phyloP scores from a whole-genome alignment of 1,140 invertebrate genomes.

The Zaprionus ghesquierei region DNA sequence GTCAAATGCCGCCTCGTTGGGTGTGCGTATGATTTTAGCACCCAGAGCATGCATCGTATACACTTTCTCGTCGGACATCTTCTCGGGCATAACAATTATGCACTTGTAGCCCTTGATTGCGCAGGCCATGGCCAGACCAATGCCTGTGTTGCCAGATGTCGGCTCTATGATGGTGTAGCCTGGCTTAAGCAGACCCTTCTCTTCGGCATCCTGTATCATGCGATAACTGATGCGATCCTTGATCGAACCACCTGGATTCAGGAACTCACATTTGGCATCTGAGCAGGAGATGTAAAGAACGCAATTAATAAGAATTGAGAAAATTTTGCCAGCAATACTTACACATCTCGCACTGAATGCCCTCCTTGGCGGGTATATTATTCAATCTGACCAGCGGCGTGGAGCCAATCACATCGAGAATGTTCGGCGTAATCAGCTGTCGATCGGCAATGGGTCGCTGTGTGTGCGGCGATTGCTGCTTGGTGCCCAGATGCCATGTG shows the following conservation, averaged over 20 bases:
- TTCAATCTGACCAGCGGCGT: slow-evolving; percentile 95
- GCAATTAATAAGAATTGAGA: not conserved
- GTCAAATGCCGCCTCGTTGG: slow-evolving; percentile 94
- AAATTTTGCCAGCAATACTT: slow-evolving; percentile 83
- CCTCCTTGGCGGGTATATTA: slow-evolving; percentile 91
- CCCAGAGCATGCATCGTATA: slow-evolving; percentile 93
- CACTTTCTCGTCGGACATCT: slow-evolving; percentile 99
- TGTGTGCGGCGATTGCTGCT: slow-evolving; percentile 82
- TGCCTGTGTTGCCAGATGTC: slow-evolving; percentile 97
- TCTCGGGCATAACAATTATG: slow-evolving; percentile 99
- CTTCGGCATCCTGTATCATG: slow-evolving; percentile 98
- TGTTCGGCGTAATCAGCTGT: slow-evolving; percentile 85
- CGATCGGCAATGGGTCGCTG: slow-evolving; percentile 64
- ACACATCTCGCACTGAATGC: slow-evolving; percentile 97
- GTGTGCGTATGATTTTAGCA: slow-evolving; percentile 97
- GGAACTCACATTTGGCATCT: slow-evolving; percentile 99
- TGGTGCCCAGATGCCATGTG: slow-evolving; percentile 85
- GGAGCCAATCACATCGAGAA: slow-evolving; percentile 94
- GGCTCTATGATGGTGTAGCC: slow-evolving; percentile 97
- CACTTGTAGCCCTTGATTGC: slow-evolving; percentile 97
- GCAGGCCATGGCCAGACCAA: slow-evolving; percentile 96
- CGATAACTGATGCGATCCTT: slow-evolving; percentile 97
- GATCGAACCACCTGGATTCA: slow-evolving; percentile 98
- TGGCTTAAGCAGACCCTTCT: slow-evolving; percentile 91
- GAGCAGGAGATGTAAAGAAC: slow-evolving; percentile 43